Percentiles rank a stretch among this genome's conserved stretches.
phyloP scores from a whole-genome alignment of 2,113 vertebrate genomes.

The Peromyscus leucopus region DNA sequence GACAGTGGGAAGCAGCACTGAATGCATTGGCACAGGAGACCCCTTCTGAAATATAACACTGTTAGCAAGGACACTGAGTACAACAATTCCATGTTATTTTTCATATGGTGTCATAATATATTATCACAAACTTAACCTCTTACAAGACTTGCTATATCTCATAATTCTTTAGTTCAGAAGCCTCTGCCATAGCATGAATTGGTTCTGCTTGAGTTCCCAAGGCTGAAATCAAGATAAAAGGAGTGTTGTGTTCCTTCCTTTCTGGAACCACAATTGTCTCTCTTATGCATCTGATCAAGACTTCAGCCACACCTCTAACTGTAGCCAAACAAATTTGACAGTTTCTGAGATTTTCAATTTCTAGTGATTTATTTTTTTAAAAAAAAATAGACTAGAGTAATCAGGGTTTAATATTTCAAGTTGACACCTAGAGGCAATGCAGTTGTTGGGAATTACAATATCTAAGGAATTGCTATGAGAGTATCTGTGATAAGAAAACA shows the following conservation, averaged over 20 bases:
- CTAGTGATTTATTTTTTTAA: neutral
- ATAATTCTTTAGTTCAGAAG: neutral
- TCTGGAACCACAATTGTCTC: neutral
- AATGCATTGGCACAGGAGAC: too few relatives aligned
- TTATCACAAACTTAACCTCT: neutral
- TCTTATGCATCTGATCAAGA: neutral
- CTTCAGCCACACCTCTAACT: neutral
- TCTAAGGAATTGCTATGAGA: neutral
- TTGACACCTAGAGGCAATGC: neutral
- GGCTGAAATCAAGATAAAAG: neutral
- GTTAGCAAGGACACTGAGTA: too few relatives aligned
- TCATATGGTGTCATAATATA: neutral
- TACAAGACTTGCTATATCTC: neutral
- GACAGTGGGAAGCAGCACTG: too few relatives aligned
- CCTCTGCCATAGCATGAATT: neutral
- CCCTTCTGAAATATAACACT: too few relatives aligned
- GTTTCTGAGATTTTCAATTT: neutral
- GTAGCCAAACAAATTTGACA: neutral
- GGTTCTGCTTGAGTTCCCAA: neutral
- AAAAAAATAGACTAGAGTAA: neutral
- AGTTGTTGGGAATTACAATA: neutral
- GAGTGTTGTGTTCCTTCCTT: neutral
- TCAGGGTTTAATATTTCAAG: neutral
- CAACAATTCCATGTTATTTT: neutral
- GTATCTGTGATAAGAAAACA: neutral